Evolutionary conservation across 2,888 invertebrate genomes (phyloP).

Genomic region (Sepiola atlantica): DNA sequence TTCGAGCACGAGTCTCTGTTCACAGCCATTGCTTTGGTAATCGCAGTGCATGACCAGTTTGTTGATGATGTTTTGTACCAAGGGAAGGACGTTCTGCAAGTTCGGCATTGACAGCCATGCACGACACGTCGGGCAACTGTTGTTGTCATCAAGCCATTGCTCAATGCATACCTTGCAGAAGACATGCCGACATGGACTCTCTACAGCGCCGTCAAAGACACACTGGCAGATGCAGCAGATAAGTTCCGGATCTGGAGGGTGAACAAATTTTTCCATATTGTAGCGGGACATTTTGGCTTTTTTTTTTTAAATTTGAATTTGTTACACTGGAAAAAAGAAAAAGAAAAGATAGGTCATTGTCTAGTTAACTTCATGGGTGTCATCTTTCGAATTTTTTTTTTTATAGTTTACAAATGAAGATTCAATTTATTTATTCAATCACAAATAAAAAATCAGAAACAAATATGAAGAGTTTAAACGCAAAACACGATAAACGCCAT

Average conservation of each 20-base stretch:
- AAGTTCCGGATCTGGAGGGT: constrained; percentile 67
- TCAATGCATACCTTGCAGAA: constrained; percentile 69
- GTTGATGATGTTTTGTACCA: constrained; percentile 69
- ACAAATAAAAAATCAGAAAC: too few relatives aligned
- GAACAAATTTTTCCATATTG: constrained; percentile 69
- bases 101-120: constrained; percentile 54
- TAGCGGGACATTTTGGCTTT: constrained; percentile 59
- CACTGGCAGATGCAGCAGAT: constrained; percentile 71
- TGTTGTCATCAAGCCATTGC: constrained; percentile 61
- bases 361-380: too few relatives aligned
- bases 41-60: constrained; percentile 66
- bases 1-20: constrained; percentile 61
- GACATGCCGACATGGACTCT: constrained; percentile 71
- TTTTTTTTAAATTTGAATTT: neutral
- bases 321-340: neutral
- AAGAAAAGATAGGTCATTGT: neutral
- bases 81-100: constrained; percentile 65
- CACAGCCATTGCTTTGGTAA: constrained; percentile 64
- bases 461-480: too few relatives aligned
- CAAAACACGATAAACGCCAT: too few relatives aligned
- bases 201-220: constrained; percentile 67
- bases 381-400: too few relatives aligned
- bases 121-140: constrained; percentile 69
- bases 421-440: too few relatives aligned
- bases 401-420: too few relatives aligned